Evolutionary conservation across 1,140 invertebrate genomes (phyloP), one percentile per base, ranked within the genome.

Genomic region (Hermatobates lingyangjiaoensis): DNA sequence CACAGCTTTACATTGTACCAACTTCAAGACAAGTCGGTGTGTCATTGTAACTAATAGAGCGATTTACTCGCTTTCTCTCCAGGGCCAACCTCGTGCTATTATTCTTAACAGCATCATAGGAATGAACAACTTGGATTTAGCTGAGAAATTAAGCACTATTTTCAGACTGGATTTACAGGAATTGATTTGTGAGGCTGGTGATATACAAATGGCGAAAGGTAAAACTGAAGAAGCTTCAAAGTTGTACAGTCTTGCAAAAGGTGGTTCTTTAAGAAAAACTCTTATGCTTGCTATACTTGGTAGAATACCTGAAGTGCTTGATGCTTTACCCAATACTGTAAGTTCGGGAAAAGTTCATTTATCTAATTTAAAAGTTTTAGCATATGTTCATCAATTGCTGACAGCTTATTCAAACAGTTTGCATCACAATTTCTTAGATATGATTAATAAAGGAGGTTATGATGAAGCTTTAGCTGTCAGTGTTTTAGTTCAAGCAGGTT

Each of bases 261-360:
- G 73, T 64, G 68, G 73, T 55, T 26, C 48, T 27, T 38, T 40
- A 21, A 25, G 38, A 26, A 27, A 39, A 4, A 45, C 50, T 21
- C n/a, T 83, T 20, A 81, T 82, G 64, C 73, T 87, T 59, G 80
- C 83, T 50, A 73, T 75, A 44, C 71, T 75, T 56, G 81, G 82
- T 2, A 74, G 42, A 27, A 51, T 55, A 14, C 40, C 44, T 21
- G 54, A 55, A 44, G 53, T 80, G 62, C 62, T 74, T 74, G 57
- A 65, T 62, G 57, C 68, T 64, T 57, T 68, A 55, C 68, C 65
- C 53, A 64, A 71, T 23, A 62, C 60, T 34, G 76, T 81, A 54
- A 71, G 71, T 28, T 66, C 71, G 18, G 77, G 80, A 48, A 74
- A 74, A 58, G 74, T 77, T 53, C 74, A 81, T 61, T 69, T 83